Evolutionary conservation across 2,797 vertebrate genomes (phyloP).

Genomic region (Neosilurus mollespiculum): DNA sequence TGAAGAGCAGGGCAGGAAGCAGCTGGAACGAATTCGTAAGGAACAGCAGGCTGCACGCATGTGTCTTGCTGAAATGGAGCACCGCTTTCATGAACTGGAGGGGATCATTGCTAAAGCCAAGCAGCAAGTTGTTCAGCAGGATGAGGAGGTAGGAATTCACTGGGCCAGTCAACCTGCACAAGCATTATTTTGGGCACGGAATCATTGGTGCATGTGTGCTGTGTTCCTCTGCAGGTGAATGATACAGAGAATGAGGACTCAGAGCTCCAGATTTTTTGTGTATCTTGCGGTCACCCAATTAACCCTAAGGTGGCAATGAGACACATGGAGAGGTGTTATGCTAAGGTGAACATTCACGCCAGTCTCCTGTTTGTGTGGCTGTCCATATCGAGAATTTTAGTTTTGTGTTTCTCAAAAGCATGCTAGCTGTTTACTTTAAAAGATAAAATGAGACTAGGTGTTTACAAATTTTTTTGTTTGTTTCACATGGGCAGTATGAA

Average conservation of each 20-base stretch:
- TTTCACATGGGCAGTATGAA: conserved; percentile 78
- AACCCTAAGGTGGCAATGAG: conserved; percentile 90
- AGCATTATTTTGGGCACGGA: not conserved
- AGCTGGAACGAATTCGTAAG: conserved; percentile 88
- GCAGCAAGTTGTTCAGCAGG: conserved; percentile 87
- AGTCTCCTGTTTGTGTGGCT: not conserved
- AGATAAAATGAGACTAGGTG: too few species aligned
- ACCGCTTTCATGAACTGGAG: conserved; percentile 91
- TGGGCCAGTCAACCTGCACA: not conserved
- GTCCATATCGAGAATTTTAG: not conserved
- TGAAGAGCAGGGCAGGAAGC: conserved; percentile 92
- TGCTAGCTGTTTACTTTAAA: not conserved
- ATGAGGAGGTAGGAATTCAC: conserved; percentile 82
- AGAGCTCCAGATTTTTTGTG: conserved; percentile 93
- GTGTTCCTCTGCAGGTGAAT: conserved; percentile 73
- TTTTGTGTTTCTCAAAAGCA: not conserved
- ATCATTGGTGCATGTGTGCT: not conserved
- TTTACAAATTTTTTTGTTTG: not conserved
- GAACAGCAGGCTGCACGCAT: conserved; percentile 90
- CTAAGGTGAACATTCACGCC: conserved; percentile 77
- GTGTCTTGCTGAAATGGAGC: conserved; percentile 92
- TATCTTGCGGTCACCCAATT: conserved; percentile 91
- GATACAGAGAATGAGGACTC: conserved; percentile 91
- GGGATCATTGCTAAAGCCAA: conserved; percentile 90
- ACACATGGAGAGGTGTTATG: conserved; percentile 95